Evolutionary conservation across 35 echinoderm and acorn worm genomes (phyloP), one percentile per base, ranked within the genome.

Genomic region (Anneissia japonica): DNA sequence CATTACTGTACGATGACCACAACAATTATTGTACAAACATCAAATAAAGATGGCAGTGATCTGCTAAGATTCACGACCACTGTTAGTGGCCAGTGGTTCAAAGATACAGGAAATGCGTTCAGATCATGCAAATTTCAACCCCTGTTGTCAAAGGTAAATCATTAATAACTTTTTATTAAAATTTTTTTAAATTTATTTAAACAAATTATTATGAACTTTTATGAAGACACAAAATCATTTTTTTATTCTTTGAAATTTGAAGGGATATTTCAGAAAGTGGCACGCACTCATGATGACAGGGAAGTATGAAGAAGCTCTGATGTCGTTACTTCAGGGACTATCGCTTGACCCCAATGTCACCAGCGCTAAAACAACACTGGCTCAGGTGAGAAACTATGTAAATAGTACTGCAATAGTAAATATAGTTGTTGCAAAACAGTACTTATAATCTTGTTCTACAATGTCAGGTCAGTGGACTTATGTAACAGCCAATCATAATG

Each of bases 181-280:
- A 73, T 16, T 36, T 19, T 35, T 84, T 6, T 72, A 13, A 10
- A 7, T 9, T 33, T 85, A 9, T 17, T 77, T 77, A 31, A 17
- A 77, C 12, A 17, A 77, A 36, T 76, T 28, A 9, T 33, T 31
- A 10, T 30, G 30, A 12, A 13, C 23, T 76, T 9, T 26, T 11
- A 13, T 6, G 10, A 79, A 30, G 7, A 9, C 9, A 26, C 77
- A 30, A 14, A 29, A 31, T 7, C 41, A 26, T 75, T 51, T 16
- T 73, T 30, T 33, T 30, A 13, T 75, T 26, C 14, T 35, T 7
- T 80, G 11, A n/a, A 12, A n/a, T n/a, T n/a, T 12, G 28, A 64
- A 96, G 93, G 93, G 93, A 31, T 89, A 89, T 36, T 96, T 89
- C 75, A 32, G 93, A 36, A 96, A 96, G 83, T 90, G 90, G 29